Percentiles rank a stretch among this genome's conserved stretches.
Evolutionary conservation across 2,113 vertebrate species (phyloP).

Genomic region (Astur gentilis): DNA sequence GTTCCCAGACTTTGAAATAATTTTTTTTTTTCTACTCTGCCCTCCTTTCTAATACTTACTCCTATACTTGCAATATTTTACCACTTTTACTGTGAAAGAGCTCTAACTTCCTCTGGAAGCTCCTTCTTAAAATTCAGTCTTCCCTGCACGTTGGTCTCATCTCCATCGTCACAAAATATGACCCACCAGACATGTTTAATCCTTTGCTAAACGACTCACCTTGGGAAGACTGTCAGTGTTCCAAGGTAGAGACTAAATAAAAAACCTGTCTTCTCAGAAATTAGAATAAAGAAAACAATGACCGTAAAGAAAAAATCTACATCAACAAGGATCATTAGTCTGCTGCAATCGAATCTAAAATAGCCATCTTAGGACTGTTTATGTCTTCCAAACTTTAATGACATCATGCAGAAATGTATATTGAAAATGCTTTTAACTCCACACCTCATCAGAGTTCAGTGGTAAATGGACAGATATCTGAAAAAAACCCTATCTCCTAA

Average conservation of each 20-base stretch:
- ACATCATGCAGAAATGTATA: neutral
- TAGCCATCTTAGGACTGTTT: neutral
- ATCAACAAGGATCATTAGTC: neutral
- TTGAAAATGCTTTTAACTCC: neutral
- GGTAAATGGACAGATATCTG: neutral
- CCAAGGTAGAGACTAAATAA: neutral
- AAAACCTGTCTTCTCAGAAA: neutral
- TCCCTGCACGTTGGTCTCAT: neutral
- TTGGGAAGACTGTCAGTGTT: neutral
- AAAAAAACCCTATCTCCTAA: fast-evolving
- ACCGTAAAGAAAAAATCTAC: neutral
- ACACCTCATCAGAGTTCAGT: neutral
- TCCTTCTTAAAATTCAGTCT: neutral
- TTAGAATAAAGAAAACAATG: neutral
- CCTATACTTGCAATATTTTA: neutral
- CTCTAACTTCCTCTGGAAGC: neutral
- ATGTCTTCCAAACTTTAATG: neutral
- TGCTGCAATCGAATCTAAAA: neutral
- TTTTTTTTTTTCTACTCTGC: neutral
- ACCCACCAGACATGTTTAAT: neutral
- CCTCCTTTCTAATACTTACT: neutral
- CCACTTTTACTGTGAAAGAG: neutral
- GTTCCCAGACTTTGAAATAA: neutral
- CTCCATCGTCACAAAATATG: neutral
- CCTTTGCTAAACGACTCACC: neutral